A percentile compares a stretch with the other conserved stretches of the same genome.
Evolutionary conservation across 2,888 invertebrate species (phyloP).

Genomic region (Patella depressa): DNA sequence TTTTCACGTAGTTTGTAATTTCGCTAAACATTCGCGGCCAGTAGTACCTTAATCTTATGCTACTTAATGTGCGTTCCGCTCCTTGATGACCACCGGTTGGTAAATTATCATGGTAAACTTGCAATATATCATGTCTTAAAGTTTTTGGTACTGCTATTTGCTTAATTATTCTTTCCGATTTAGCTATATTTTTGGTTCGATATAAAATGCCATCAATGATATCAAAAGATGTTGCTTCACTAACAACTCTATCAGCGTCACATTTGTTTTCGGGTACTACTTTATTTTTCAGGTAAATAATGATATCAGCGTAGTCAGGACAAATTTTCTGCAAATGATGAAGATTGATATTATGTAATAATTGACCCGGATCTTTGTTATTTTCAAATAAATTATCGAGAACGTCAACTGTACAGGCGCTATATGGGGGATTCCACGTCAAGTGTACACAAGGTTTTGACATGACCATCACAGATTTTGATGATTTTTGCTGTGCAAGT

Average conservation of each 20-base stretch:
- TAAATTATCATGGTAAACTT: constrained; percentile 23
- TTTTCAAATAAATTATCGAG: neutral
- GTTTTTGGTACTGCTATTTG: constrained; percentile 21
- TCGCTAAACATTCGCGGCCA: constrained; percentile 31
- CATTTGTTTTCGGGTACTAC: neutral
- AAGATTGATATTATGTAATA: neutral
- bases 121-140: constrained; percentile 27
- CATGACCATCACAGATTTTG: too few species aligned
- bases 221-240: neutral
- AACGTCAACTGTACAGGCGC: neutral
- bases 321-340: constrained; percentile 22
- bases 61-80: constrained; percentile 15
- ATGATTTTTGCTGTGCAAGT: too few species aligned
- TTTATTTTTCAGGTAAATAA: neutral
- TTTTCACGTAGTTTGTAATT: constrained; percentile 22
- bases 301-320: neutral
- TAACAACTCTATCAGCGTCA: neutral
- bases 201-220: constrained; percentile 14
- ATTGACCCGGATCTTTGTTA: neutral
- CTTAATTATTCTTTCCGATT: constrained; percentile 9
- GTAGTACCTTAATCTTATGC: constrained; percentile 26
- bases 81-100: constrained; percentile 26
- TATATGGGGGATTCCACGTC: neutral
- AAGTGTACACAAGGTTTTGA: too few species aligned
- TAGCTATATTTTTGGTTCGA: constrained; percentile 13